These are phyloP conservation scores for Smittia aterrima DNA, from an alignment of 2,888 invertebrate species.

Conservation along the genomic window DNA sequence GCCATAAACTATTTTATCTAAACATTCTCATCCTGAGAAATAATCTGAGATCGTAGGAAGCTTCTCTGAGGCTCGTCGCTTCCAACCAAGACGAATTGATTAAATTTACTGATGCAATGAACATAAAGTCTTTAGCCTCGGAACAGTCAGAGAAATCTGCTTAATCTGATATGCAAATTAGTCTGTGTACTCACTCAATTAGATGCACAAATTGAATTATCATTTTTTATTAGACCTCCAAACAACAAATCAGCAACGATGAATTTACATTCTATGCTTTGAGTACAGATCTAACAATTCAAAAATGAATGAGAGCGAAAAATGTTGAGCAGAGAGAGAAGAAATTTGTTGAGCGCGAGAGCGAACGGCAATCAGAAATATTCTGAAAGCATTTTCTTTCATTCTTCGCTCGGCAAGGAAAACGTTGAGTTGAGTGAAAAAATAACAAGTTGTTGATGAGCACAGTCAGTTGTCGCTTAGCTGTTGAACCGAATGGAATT, in stretches of 20 bases:
- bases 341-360: background rate
- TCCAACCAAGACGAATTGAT: too few species aligned
- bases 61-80: too few species aligned
- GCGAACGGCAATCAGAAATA: background rate
- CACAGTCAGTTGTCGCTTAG: background rate
- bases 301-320: background rate
- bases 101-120: too few species aligned
- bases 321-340: background rate
- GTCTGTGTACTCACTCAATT: background rate
- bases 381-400: background rate
- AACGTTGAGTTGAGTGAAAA: background rate
- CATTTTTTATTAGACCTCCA: background rate
- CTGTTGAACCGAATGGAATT: background rate
- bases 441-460: constrained; percentile 11
- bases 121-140: too few species aligned
- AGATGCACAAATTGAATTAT: constrained; percentile 7
- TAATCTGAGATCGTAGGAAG: too few species aligned
- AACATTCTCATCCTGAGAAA: too few species aligned
- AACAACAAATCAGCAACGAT: background rate
- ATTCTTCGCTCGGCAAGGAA: background rate
- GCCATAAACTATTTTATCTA: too few species aligned
- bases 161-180: constrained; percentile 1
- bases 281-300: background rate
- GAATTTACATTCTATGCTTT: background rate
- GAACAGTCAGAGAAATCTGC: too few species aligned